Evolutionary conservation across 2,113 vertebrate genomes (phyloP).

Genomic region (Pygathrix nemaeus): DNA sequence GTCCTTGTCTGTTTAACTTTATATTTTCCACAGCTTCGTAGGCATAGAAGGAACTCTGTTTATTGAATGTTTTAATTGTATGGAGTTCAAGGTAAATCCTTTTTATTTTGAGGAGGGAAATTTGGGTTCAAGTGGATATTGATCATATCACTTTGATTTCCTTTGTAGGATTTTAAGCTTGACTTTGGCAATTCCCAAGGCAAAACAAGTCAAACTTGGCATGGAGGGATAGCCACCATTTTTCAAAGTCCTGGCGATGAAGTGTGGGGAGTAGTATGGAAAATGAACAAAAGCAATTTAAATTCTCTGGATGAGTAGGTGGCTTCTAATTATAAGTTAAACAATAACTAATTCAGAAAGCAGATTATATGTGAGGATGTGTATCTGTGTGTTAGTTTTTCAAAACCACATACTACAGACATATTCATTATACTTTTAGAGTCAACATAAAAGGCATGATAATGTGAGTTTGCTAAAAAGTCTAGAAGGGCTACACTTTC

Average conservation of each 20-base stretch:
- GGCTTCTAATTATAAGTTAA: constrained; percentile 77
- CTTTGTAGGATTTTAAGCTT: constrained; percentile 90
- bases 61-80: neutral
- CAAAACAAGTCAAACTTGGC: constrained; percentile 85
- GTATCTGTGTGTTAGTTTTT: neutral
- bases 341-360: constrained; percentile 40
- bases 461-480: neutral
- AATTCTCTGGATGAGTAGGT: constrained; percentile 91
- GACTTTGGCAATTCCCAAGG: constrained; percentile 89
- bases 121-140: constrained; percentile 12
- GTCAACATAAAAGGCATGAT: neutral
- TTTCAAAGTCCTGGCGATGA: constrained; percentile 88
- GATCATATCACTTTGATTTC: constrained; percentile 68
- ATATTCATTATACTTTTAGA: neutral
- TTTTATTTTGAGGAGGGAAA: constrained; percentile 53
- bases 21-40: constrained; percentile 29
- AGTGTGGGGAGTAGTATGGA: constrained; percentile 97
- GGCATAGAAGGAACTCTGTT: neutral
- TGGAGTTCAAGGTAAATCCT: constrained; percentile 19
- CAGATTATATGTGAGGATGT: neutral
- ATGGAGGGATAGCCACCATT: constrained; percentile 94
- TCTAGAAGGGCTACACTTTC: neutral
- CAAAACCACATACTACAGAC: neutral
- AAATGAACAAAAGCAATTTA: constrained; percentile 87
- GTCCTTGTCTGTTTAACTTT: constrained; percentile 13